These are phyloP conservation scores for Spisula subtruncata DNA, from an alignment of 2,888 invertebrate genomes.

Conservation along the genomic window DNA sequence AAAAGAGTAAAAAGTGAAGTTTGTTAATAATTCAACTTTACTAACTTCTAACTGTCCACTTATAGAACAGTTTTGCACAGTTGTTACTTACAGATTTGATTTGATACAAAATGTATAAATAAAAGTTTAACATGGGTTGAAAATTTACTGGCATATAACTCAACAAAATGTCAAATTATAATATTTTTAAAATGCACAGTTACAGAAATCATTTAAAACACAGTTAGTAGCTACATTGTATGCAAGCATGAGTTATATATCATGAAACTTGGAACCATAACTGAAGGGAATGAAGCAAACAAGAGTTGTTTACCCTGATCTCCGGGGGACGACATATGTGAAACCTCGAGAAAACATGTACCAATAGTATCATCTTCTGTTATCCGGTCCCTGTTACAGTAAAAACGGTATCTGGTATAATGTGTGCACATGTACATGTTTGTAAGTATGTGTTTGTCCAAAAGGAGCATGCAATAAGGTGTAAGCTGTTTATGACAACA, in stretches of 20 bases:
- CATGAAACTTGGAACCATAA: not conserved
- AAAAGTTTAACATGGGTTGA: no score
- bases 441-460: not conserved
- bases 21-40: no score
- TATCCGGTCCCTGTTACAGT: constrained; percentile 86
- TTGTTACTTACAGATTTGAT: no score
- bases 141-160: no score
- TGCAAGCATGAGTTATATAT: constrained; percentile 1
- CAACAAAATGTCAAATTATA: no score
- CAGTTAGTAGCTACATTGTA: constrained; percentile 15
- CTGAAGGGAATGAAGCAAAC: not conserved
- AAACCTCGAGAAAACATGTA: constrained; percentile 82
- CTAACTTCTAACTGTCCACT: no score
- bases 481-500: not conserved
- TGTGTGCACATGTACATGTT: not conserved
- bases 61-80: no score
- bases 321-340: constrained; percentile 83
- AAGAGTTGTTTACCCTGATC: constrained; percentile 81
- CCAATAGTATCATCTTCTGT: constrained; percentile 86
- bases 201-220: not conserved
- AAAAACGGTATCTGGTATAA: constrained; percentile 28
- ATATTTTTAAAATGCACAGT: not conserved
- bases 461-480: not conserved
- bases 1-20: no score
- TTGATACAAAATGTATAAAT: no score